Percentiles rank a stretch among this genome's conserved stretches.
Evolutionary conservation across 2,113 vertebrate genomes (phyloP).

Genomic region (Delphinapterus leucas): DNA sequence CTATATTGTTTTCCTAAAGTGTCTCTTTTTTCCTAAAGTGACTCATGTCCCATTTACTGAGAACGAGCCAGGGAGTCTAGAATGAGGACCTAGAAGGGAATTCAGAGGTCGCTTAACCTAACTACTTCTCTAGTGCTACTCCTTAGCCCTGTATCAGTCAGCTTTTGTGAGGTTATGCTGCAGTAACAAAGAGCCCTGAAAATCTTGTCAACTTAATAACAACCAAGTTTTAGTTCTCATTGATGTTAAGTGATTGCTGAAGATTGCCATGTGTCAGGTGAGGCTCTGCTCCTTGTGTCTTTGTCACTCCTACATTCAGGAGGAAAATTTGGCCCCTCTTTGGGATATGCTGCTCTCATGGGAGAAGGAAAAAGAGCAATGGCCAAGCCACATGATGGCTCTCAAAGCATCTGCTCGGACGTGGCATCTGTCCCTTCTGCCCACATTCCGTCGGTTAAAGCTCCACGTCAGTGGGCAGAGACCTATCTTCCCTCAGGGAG

Average conservation of each 20-base stretch:
- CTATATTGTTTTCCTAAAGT: neutral
- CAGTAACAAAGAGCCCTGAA: neutral
- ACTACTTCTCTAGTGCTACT: neutral
- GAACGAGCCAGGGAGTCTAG: neutral
- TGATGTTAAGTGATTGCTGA: neutral
- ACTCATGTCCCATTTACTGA: neutral
- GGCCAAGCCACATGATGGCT: neutral
- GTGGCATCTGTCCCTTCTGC: neutral
- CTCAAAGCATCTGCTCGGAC: neutral
- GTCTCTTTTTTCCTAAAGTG: neutral
- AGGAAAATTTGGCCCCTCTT: neutral
- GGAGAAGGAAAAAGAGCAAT: neutral
- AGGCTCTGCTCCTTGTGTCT: neutral
- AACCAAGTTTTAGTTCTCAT: neutral
- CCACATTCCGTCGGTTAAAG: neutral
- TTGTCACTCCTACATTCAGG: neutral
- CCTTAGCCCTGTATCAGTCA: neutral
- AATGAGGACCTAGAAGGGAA: neutral
- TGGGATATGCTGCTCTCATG: neutral
- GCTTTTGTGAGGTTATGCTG: neutral
- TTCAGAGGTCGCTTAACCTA: neutral
- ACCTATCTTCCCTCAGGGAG: neutral
- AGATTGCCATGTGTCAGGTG: rapidly evolving
- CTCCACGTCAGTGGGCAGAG: neutral
- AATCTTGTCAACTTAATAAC: neutral